Base-by-base conservation (phyloP, 2,888 invertebrate genomes). In the Papilio protenor region DNA sequence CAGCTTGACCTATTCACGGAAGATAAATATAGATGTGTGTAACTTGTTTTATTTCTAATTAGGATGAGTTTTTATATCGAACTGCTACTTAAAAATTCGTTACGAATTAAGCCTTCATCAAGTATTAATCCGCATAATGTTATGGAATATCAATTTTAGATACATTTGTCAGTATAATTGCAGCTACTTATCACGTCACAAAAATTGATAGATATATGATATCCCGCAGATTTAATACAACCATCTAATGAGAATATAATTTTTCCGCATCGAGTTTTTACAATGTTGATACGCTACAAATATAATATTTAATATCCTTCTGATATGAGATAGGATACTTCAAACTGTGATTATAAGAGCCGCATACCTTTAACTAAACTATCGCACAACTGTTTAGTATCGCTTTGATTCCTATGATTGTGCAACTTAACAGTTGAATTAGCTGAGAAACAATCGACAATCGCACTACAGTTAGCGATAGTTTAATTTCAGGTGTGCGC, bases 81-180 rank as follows among this genome's bases (percentile, higher is more conserved):
- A 14, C 12, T 49, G 49, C 33, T 69, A 71, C 52, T 75, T 61
- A 75, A 75, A 40, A 27, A 64, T 78, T 78, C 71, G 61, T 49
- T 71, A 64, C 71, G 75, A 64, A 52, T 61, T 55, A 57, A 40
- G 61, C 18, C 16, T 77, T 52, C 55, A 47, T 33, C 47, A 59
- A 10, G 47, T 16, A 52, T 45, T 73, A 66, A 77, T 77, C 57
- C 69, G 27, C 69, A 18, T 73, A 57, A 27, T 73, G 57, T 73
- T 69, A 69, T 33, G 59, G 18, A 33, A 74, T 74, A 70, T 70
- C 70, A 77, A 74, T 74, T 77, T 70, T 23, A 73, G 59, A 69
- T 49, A 77, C 57, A 73, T 74, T 47, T 77, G 77, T 74, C 77
- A 77, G 74, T 59, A 70, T 77, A 77, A 77, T 77, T 77, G 74